A percentile compares a stretch with the other conserved stretches of the same genome.
Conservation (phyloP, 2,888 invertebrate species). For the Idaea aversata region DNA sequence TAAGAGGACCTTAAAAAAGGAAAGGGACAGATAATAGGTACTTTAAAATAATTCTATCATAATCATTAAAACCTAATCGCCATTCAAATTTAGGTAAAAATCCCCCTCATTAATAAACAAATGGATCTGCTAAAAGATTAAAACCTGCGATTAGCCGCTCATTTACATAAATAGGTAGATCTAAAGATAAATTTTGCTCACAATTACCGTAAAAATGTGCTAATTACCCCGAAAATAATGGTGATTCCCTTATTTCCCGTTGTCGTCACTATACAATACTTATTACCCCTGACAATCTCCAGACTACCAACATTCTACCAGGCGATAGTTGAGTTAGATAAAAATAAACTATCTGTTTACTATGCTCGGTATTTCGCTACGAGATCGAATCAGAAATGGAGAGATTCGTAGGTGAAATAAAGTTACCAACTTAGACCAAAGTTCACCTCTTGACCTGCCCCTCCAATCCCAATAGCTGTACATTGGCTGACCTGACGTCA, state of each 20-base stretch:
- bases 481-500: too few relatives aligned
- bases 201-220: neutral
- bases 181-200: neutral
- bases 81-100: neutral
- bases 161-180: neutral
- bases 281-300: neutral
- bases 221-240: neutral
- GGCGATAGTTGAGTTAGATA: neutral
- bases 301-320: neutral
- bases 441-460: too few relatives aligned
- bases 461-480: too few relatives aligned
- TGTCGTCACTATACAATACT: neutral
- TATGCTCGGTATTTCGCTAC: too few relatives aligned
- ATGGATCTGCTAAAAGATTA: neutral
- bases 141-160: neutral
- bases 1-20: neutral
- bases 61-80: neutral
- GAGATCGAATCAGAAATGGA: too few relatives aligned
- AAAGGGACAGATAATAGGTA: neutral
- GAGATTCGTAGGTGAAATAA: too few relatives aligned
- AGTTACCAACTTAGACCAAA: too few relatives aligned
- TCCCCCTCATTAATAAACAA: neutral
- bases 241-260: neutral
- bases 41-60: neutral
- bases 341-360: too few relatives aligned